Percentiles rank a stretch among this genome's conserved stretches.
These are phyloP conservation scores for Aspidapion aeneum DNA, from an alignment of 2,888 invertebrate genomes.

Conservation along the genomic window DNA sequence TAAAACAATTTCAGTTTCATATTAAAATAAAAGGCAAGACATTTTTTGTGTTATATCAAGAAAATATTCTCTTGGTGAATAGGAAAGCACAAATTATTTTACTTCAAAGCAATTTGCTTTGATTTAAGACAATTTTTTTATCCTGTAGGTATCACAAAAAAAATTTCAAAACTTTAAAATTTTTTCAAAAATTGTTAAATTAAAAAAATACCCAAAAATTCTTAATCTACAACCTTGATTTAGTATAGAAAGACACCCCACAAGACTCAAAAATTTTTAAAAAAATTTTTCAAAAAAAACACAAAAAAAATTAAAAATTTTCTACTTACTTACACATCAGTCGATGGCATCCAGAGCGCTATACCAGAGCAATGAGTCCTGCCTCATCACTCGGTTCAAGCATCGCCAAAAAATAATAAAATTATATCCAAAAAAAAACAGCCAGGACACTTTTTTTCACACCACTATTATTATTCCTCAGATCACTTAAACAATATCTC, in stretches of 20 bases:
- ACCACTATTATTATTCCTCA: neutral
- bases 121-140: too few relatives aligned
- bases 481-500: neutral
- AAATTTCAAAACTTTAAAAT: too few relatives aligned
- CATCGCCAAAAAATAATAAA: constrained; percentile 42
- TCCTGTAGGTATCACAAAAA: too few relatives aligned
- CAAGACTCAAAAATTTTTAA: neutral
- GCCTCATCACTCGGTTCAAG: constrained; percentile 46
- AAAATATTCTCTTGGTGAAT: too few relatives aligned
- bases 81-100: too few relatives aligned
- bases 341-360: constrained; percentile 48
- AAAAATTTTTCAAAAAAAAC: neutral
- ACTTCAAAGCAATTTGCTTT: too few relatives aligned
- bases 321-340: constrained; percentile 46
- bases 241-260: neutral
- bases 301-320: neutral
- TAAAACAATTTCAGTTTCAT: too few relatives aligned
- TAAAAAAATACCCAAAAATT: too few relatives aligned
- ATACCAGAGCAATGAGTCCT: constrained; percentile 48
- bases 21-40: too few relatives aligned
- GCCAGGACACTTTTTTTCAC: constrained; percentile 14
- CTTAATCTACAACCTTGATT: neutral
- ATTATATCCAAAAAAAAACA: too few relatives aligned
- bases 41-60: too few relatives aligned
- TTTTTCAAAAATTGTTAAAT: too few relatives aligned